Evolutionary conservation across 2,113 vertebrate genomes (phyloP), one percentile per base, ranked within the genome.

Genomic region (Halichoerus grypus): DNA sequence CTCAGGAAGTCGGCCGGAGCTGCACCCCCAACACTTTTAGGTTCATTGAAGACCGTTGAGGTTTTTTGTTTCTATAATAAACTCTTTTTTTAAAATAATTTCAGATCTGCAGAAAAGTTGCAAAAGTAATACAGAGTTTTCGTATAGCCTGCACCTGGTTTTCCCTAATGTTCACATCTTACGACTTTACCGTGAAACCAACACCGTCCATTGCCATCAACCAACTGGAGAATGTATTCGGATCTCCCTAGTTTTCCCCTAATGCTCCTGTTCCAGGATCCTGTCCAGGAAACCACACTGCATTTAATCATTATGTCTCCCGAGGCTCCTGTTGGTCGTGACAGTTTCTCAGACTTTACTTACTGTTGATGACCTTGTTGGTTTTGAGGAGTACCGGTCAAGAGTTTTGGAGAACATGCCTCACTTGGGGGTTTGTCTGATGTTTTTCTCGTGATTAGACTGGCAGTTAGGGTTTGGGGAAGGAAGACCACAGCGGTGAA

Each of bases 191-290:
- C 61, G 0, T 13, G 36, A 71, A 36, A 57, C 76, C 12, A 15
- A 1, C 46, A 6, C 5, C 0, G 6, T 2, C 0, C 2, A 0
- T 51, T 11, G 13, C 13, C 14, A 0, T 71, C 42, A 3, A 1
- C 63, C 33, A 4, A 5, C 42, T 46, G 16, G 6, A 18, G 18
- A n/a, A 16, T 11, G 9, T 33, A 3, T 5, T 36, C 76, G 0
- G 42, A 7, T 22, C 19, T 24, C 76, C 22, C 53, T 26, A 0
- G 28, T 19, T 49, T 71, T 5, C 24, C 72, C 36, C n/a, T n/a
- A 15, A 2, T 42, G 42, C 22, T n/a, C 63, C 51, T 63, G 12
- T 39, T 39, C 83, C 18, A 24, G 36, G 55, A 18, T 6, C 53
- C 59, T 12, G 5, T 24, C 21, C 11, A 49, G 49, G 65, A 79